Conservation (phyloP, 2,888 invertebrate species). For the Brenthis daphne region DNA sequence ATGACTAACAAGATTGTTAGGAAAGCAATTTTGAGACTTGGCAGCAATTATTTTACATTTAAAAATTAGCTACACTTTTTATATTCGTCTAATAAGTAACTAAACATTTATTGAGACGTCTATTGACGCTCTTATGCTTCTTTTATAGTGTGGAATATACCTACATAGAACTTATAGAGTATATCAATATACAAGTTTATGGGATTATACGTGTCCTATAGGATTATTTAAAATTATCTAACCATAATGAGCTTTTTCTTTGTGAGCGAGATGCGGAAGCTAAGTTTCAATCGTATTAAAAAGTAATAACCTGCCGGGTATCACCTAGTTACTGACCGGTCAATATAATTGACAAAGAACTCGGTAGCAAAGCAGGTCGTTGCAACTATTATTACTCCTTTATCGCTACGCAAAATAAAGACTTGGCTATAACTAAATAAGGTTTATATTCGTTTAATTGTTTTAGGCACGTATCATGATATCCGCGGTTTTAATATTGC, state of each 20-base stretch:
- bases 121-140: not conserved
- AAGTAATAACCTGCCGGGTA: constrained; percentile 24
- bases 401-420: not conserved
- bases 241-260: constrained; percentile 12
- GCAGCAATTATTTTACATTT: constrained; percentile 1
- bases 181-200: not conserved
- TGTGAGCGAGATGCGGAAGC: constrained; percentile 18
- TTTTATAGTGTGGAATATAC: not conserved
- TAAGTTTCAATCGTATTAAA: constrained; percentile 19
- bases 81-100: not conserved
- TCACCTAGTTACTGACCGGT: constrained; percentile 17
- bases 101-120: not conserved
- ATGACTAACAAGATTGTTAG: constrained; percentile 4
- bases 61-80: not conserved
- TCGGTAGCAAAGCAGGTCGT: constrained; percentile 19
- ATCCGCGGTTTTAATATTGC: constrained; percentile 61
- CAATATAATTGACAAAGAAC: constrained; percentile 15
- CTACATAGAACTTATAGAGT: too few species aligned
- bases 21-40: not conserved
- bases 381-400: constrained; percentile 12
- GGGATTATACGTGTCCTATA: constrained; percentile 5
- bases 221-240: not conserved
- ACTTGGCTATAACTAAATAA: constrained; percentile 17
- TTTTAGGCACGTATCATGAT: constrained; percentile 48
- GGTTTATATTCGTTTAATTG: constrained; percentile 24